These are phyloP conservation scores for Euura saliciscinereae DNA, from an alignment of 1,140 invertebrate species.

Conservation along the genomic window DNA sequence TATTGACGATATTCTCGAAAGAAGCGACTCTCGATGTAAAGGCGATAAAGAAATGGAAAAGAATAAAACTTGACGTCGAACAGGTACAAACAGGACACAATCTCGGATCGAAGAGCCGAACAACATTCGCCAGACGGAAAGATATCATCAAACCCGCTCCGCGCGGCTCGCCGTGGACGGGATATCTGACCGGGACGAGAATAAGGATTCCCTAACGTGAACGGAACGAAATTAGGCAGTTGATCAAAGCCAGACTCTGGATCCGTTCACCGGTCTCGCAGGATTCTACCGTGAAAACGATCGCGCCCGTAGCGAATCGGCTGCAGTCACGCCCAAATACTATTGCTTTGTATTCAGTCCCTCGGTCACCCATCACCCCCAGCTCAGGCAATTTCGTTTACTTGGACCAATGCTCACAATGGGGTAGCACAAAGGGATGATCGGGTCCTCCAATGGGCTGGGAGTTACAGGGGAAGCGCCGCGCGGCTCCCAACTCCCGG, in stretches of 20 bases:
- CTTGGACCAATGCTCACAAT: conserved; percentile 50
- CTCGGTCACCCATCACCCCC: conserved; percentile 30
- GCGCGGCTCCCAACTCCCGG: conserved; percentile 12
- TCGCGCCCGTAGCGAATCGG: conserved; percentile 48
- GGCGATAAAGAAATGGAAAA: background rate
- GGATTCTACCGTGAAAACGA: conserved; percentile 4
- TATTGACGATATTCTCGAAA: conserved; percentile 1
- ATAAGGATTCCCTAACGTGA: background rate
- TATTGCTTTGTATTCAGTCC: conserved; percentile 50
- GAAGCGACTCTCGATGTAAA: background rate
- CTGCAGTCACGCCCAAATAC: conserved; percentile 53
- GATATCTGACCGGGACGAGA: too few relatives aligned
- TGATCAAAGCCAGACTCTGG: background rate
- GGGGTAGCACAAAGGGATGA: conserved; percentile 48
- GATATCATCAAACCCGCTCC: too few relatives aligned
- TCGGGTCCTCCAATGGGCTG: conserved; percentile 48
- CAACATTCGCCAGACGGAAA: too few relatives aligned
- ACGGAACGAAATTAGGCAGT: conserved; percentile 2
- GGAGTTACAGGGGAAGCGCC: conserved; percentile 40
- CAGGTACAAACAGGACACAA: too few relatives aligned
- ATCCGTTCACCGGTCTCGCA: background rate
- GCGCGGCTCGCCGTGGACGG: too few relatives aligned
- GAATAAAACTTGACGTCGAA: too few relatives aligned
- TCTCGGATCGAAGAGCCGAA: too few relatives aligned
- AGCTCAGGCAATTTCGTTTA: conserved; percentile 48